Percentiles rank a stretch among this genome's conserved stretches.
phyloP scores from a whole-genome alignment of 1,140 invertebrate species.

The Physella acuta region DNA sequence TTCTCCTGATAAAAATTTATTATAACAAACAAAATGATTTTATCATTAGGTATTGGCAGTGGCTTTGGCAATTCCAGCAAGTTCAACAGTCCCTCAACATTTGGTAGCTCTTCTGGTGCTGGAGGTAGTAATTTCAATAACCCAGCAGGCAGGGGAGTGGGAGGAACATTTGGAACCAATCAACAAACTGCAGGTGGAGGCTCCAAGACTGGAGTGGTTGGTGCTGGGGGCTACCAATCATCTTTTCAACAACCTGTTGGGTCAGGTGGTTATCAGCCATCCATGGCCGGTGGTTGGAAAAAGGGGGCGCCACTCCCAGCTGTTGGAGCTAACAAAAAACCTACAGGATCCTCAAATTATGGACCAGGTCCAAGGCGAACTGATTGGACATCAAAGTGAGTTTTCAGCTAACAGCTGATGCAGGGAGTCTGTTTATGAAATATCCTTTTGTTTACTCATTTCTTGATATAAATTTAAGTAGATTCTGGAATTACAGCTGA shows the following conservation, averaged over 20 bases:
- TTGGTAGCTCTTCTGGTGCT: neutral
- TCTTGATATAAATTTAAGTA: too few relatives aligned
- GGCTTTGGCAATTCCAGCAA: slow-evolving; percentile 1
- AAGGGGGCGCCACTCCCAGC: slow-evolving; percentile 39
- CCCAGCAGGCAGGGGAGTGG: neutral
- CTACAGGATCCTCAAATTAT: slow-evolving; percentile 26
- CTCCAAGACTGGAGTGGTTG: neutral
- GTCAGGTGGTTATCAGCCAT: slow-evolving; percentile 11
- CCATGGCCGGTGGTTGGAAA: slow-evolving; percentile 37
- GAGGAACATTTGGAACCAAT: neutral
- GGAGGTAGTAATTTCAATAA: neutral
- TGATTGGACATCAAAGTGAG: slow-evolving; percentile 53
- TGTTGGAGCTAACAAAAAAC: slow-evolving; percentile 37
- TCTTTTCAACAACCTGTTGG: slow-evolving; percentile 17
- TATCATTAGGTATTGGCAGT: neutral
- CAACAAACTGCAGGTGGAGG: neutral
- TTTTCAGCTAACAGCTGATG: too few relatives aligned
- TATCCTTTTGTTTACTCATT: too few relatives aligned
- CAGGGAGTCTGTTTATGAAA: too few relatives aligned
- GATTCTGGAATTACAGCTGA: too few relatives aligned
- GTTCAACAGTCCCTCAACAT: neutral
- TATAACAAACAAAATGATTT: too few relatives aligned
- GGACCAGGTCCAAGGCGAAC: slow-evolving; percentile 39
- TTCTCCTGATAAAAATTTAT: too few relatives aligned
- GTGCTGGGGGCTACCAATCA: neutral